Conservation (phyloP, 1,140 invertebrate species). For the Spodoptera frugiperda region DNA sequence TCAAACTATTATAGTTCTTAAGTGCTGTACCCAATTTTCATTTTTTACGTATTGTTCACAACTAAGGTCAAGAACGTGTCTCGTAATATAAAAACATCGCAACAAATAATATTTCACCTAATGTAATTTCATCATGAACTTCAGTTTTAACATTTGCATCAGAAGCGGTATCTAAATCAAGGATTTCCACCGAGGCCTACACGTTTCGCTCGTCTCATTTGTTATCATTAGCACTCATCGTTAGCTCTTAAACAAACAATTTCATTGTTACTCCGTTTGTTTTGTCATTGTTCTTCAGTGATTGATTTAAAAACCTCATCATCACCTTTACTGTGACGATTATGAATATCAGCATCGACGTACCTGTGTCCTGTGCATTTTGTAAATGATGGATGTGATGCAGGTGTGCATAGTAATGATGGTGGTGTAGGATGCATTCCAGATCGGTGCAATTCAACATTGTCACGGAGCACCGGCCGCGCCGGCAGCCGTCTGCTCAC, state of each 20-base stretch:
- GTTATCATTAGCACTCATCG: constrained; percentile 74
- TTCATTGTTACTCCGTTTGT: constrained; percentile 69
- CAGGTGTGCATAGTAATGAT: constrained; percentile 90
- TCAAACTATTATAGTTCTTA: constrained; percentile 59
- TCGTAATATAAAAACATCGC: constrained; percentile 48
- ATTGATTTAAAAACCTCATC: constrained; percentile 60
- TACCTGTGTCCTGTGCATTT: constrained; percentile 87
- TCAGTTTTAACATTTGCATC: constrained; percentile 55
- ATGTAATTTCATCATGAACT: constrained; percentile 51
- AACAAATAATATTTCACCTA: constrained; percentile 46
- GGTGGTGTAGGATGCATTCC: constrained; percentile 91
- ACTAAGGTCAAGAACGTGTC: constrained; percentile 68
- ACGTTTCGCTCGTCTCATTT: constrained; percentile 58
- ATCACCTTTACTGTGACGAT: constrained; percentile 29
- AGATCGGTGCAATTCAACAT: constrained; percentile 93
- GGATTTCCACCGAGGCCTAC: constrained; percentile 53
- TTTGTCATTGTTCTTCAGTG: constrained; percentile 65
- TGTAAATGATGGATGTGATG: constrained; percentile 89
- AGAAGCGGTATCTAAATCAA: constrained; percentile 47
- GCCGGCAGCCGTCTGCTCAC: constrained; percentile 73
- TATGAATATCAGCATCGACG: constrained; percentile 50
- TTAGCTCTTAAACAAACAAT: constrained; percentile 71
- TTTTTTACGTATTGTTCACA: constrained; percentile 67
- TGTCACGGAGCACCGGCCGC: constrained; percentile 74
- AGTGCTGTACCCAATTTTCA: constrained; percentile 56